Base-by-base conservation (phyloP, 2,888 invertebrate species). In the Nymphalis urticae region DNA sequence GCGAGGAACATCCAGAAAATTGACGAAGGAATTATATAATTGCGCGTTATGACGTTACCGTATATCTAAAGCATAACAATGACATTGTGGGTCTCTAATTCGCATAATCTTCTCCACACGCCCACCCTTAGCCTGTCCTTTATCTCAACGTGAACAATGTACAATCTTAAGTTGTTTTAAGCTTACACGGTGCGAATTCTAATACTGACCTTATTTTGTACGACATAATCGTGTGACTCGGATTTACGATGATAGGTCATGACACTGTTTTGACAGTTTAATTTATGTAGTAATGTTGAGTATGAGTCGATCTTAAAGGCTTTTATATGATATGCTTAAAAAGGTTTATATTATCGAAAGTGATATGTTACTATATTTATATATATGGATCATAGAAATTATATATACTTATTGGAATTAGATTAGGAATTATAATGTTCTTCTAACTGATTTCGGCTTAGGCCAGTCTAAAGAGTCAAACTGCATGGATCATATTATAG, bases 61-160 rank as follows among this genome's bases (percentile, higher is more conserved):
- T 72, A 56, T 67, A 73, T 73, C 73, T 70, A 69, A 68, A 64
- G 65, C 62, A 70, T 74, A 74, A 75, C 74, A 75, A 73, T 75
- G 72, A 75, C 71, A 69, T 72, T 66, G 64, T 76, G 72, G 75
- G 74, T 72, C 76, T 72, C 71, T 77, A 75, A 75, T 77, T 75
- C 76, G 70, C 75, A 76, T 79, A 78, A 81, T 80, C 78, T 79
- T 73, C 66, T 65, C 64, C 74, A 61, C 71, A 72, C 78, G 74
- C 72, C 70, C 74, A 65, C 68, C 71, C 69, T 70, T 72, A 70
- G 68, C 59, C 69, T 68, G 56, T 60, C 66, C 69, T 77, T 77
- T 78, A 78, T 79, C 79, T 77, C 65, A 73, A 75, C 75, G 71
- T 75, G 68, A 74, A 76, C 77, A 76, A 76, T 75, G 72, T 74